These are phyloP conservation scores for Clavelina lepadiformis DNA, from an alignment of 23 tunicate species.

Conservation along the genomic window DNA sequence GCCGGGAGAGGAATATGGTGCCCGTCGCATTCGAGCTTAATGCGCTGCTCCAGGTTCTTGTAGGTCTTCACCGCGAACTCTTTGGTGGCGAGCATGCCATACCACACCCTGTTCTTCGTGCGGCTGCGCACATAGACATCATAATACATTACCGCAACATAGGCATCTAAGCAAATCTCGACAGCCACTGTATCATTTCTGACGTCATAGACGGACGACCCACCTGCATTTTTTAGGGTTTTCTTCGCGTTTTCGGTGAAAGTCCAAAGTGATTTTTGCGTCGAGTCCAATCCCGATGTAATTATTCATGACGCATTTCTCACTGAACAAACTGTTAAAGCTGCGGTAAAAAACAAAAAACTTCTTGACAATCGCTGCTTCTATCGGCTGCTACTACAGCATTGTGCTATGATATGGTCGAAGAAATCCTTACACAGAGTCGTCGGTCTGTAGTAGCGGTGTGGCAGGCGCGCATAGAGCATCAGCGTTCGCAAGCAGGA, in stretches of 20 bases:
- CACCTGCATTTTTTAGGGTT: constrained; percentile 92
- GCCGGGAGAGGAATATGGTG: constrained; percentile 64
- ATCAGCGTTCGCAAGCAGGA: constrained; percentile 76
- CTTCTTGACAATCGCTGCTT: too few relatives aligned
- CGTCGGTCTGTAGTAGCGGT: constrained; percentile 47
- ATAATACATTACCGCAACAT: too few relatives aligned
- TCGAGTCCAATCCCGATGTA: constrained; percentile 98
- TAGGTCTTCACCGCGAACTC: constrained; percentile 79
- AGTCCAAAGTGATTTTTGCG: constrained; percentile 89
- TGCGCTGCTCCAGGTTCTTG: constrained; percentile 83
- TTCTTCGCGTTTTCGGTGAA: constrained; percentile 85
- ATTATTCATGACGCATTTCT: constrained; percentile 97
- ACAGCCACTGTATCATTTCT: not conserved
- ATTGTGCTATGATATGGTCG: too few relatives aligned
- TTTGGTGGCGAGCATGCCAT: constrained; percentile 60
- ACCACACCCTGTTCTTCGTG: constrained; percentile 77
- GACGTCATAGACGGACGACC: not conserved
- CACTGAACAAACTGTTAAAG: constrained; percentile 37
- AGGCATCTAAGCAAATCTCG: not conserved
- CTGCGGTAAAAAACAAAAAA: too few relatives aligned
- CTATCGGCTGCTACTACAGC: too few relatives aligned
- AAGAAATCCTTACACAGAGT: constrained; percentile 26
- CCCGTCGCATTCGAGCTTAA: constrained; percentile 90
- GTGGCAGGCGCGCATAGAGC: constrained; percentile 94
- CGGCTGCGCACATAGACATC: constrained; percentile 59